Evolutionary conservation across 2,797 vertebrate genomes (phyloP).

Genomic region (Setipinna tenuifilis): DNA sequence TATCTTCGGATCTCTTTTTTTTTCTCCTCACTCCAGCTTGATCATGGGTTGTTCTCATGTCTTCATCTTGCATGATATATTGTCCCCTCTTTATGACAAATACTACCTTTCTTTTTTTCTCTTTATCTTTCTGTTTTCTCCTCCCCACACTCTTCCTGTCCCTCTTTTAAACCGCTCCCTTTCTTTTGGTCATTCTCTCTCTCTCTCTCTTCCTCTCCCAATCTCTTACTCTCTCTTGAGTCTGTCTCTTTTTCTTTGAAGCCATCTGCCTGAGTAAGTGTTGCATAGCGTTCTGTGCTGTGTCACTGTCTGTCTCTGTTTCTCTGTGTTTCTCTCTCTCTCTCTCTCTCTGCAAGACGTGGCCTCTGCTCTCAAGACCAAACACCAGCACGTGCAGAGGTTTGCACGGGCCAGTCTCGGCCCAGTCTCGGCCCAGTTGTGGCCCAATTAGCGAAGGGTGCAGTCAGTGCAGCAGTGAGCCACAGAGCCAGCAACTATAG

Average conservation of each 20-base stretch:
- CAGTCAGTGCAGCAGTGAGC: background rate
- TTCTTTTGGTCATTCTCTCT: background rate
- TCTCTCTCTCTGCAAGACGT: conserved; percentile 4
- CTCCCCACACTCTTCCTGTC: conserved; percentile 63
- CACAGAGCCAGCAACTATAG: background rate
- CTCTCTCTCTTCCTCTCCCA: conserved; percentile 25
- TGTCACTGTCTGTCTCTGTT: too few species aligned
- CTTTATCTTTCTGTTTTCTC: conserved; percentile 44
- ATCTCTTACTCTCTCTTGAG: conserved; percentile 43
- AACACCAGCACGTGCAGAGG: background rate
- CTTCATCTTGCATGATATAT: background rate
- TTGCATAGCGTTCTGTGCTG: background rate
- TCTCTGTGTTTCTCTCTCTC: background rate
- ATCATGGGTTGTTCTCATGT: background rate
- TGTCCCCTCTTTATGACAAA: background rate
- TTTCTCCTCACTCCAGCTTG: background rate
- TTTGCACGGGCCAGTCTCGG: background rate
- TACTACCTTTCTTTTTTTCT: background rate
- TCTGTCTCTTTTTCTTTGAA: background rate
- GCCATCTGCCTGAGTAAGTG: background rate
- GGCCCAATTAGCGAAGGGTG: background rate
- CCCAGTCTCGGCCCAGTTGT: background rate
- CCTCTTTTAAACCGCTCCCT: background rate
- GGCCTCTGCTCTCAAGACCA: background rate
- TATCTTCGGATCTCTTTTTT: background rate